Conservation (phyloP, 2,888 invertebrate species). For the Orthonychiurus folsomi region DNA sequence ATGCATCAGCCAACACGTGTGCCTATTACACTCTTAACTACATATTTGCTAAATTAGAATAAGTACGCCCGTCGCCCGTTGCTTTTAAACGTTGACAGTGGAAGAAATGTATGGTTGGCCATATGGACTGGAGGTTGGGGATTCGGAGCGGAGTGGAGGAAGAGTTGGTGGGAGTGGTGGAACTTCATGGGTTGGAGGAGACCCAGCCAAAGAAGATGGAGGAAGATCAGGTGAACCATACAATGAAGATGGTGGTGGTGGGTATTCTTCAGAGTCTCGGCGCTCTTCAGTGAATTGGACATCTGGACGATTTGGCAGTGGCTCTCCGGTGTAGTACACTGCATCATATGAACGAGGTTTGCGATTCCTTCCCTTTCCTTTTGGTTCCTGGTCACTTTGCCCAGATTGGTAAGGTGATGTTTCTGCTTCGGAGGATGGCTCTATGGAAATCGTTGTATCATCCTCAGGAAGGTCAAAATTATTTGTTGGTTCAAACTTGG, state of each 20-base stretch:
- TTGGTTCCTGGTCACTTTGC: constrained; percentile 4
- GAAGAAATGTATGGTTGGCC: constrained; percentile 9
- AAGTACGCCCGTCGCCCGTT: no score
- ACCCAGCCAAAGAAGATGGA: neutral
- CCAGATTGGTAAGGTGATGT: neutral
- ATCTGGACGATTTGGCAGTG: constrained; percentile 62
- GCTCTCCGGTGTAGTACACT: constrained; percentile 75
- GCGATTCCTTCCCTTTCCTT: neutral
- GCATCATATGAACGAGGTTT: constrained; percentile 55
- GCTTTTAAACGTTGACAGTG: neutral
- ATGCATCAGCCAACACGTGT: no score
- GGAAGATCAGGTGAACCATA: neutral
- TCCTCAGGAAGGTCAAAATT: neutral
- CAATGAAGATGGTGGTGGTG: constrained; percentile 9
- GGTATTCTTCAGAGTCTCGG: constrained; percentile 24
- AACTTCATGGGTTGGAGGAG: neutral
- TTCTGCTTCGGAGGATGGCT: constrained; percentile 9
- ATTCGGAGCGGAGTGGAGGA: constrained; percentile 5
- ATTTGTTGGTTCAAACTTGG: neutral
- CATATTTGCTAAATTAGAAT: no score
- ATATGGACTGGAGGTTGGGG: neutral
- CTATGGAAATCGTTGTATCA: constrained; percentile 4
- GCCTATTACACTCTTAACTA: no score
- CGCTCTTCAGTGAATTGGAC: constrained; percentile 53
- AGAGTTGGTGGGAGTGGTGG: constrained; percentile 5